Evolutionary conservation across 2,113 vertebrate species (phyloP).

Genomic region (Thalassoma bifasciatum): DNA sequence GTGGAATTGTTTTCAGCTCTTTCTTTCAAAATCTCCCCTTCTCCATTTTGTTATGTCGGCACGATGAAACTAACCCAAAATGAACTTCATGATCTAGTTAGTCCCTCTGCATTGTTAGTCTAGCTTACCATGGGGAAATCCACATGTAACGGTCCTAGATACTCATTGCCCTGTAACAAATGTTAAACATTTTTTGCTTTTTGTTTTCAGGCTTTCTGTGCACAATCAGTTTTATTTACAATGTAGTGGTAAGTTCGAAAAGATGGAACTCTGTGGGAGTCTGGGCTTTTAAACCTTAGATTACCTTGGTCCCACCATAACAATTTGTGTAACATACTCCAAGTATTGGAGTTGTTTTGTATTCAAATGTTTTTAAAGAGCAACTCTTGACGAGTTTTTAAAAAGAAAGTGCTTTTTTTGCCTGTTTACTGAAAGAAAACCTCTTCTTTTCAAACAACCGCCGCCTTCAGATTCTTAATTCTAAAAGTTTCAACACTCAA

Average conservation of each 20-base stretch:
- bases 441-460: not conserved
- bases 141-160: not conserved
- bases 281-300: not conserved
- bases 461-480: not conserved
- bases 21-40: not conserved
- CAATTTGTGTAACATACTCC: not conserved
- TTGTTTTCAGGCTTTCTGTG: not conserved
- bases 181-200: not conserved
- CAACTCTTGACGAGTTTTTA: not conserved
- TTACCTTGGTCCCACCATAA: not conserved
- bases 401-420: not conserved
- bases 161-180: not conserved
- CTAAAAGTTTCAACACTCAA: too few relatives aligned
- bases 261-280: not conserved
- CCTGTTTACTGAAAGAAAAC: not conserved
- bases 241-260: not conserved
- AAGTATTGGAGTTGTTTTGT: not conserved
- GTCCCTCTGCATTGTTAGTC: not conserved
- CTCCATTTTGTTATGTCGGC: not conserved
- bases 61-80: not conserved
- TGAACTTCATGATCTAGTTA: not conserved
- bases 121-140: not conserved
- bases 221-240: not conserved
- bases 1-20: not conserved
- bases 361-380: not conserved